Base-by-base conservation (phyloP, 2,888 invertebrate species). In the Synanthedon andrenaeformis region DNA sequence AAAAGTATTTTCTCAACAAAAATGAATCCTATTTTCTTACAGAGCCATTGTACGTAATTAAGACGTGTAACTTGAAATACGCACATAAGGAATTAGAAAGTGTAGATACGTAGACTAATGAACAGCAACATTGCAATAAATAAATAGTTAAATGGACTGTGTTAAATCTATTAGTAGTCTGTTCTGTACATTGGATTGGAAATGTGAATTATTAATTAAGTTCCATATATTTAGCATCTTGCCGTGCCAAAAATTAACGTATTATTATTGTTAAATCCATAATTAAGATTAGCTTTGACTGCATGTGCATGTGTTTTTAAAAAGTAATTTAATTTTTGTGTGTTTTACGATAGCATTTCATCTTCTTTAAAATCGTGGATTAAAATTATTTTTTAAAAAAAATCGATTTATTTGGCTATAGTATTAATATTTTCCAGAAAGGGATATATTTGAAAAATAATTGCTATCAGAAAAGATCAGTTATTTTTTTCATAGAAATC, bases 11-110 rank as follows among this genome's bases (percentile, higher is more conserved):
- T 86, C 82, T 79, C 74, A 83, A 75, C 70, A 77, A 68, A 79
- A 82, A 77, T 74, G 62, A 82, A 79, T 77, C 80, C 80, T 86
- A 85, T 86, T 86, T 87, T 85, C 86, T 79, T 86, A 86, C 82
- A 76, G 72, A 76, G 62, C 69, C 68, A 71, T 35, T 76, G 72
- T 81, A 81, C 72, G 74, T 80, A 78, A 74, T 66, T 76, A 82
- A 82, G 78, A 69, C 63, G 68, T 77, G 66, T 75, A 78, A 78
- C 76, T 74, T 76, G 76, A 76, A 79, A 81, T 74, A 82, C 83
- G 84, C 81, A 86, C 82, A 83, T 76, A 69, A 68, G 53, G 60
- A 69, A 80, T 57, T 59, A 59, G 57, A 53, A 51, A 35, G 3
- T 54, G 53, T 49, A 52, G 49, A 52, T 57, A 12, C 55, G 67